phyloP scores from a whole-genome alignment of 2,797 vertebrate genomes.

The Thunnus albacares region DNA sequence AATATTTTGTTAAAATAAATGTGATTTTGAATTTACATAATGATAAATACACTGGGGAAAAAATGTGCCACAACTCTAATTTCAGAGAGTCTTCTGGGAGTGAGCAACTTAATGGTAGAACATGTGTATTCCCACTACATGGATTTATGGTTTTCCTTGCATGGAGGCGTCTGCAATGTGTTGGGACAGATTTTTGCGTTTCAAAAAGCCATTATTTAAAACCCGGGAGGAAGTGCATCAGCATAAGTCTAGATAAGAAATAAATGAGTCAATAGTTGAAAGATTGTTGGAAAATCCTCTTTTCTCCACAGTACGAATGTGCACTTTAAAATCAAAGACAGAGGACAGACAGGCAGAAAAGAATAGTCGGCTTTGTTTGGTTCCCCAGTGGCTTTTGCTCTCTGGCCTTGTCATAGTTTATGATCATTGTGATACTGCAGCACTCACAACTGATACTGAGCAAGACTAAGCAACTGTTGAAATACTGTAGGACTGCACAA shows the following conservation, averaged over 20 bases:
- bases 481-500: too few species aligned
- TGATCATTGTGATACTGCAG: constrained; percentile 19
- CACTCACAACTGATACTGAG: too few species aligned
- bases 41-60: constrained; percentile 21
- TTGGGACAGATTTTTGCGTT: background rate
- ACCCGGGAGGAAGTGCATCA: background rate
- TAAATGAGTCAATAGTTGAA: background rate
- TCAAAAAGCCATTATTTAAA: background rate
- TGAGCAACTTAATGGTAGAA: background rate
- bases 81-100: background rate
- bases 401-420: constrained; percentile 31
- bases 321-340: background rate
- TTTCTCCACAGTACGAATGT: background rate
- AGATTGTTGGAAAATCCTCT: background rate
- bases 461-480: too few species aligned
- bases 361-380: too few species aligned
- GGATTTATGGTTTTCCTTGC: background rate
- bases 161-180: background rate
- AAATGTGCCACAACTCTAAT: constrained; percentile 12
- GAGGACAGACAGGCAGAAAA: too few species aligned
- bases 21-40: background rate
- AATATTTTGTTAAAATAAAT: background rate
- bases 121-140: background rate
- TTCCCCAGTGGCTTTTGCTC: constrained; percentile 11
- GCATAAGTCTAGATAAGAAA: background rate